Percentiles rank a stretch among this genome's conserved stretches.
phyloP scores from a whole-genome alignment of 2,888 invertebrate species.

The Brachypalpus laphriformis region DNA sequence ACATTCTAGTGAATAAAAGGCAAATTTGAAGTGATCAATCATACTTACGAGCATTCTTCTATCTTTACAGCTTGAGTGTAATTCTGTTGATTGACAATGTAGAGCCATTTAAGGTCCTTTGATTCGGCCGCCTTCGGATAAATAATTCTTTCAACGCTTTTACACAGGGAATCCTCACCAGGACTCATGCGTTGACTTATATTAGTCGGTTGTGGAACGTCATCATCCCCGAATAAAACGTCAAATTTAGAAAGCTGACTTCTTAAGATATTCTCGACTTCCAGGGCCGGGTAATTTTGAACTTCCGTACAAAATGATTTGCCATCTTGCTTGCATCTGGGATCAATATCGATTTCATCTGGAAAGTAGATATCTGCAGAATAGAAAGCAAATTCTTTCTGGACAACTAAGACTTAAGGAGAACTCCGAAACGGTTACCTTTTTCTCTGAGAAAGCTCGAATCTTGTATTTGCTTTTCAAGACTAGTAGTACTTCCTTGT shows the following conservation, averaged over 20 bases:
- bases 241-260: slow-evolving; percentile 76
- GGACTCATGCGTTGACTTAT: slow-evolving; percentile 83
- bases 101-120: slow-evolving; percentile 86
- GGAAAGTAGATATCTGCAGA: slow-evolving; percentile 74
- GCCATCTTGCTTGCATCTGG: slow-evolving; percentile 75
- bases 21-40: not conserved
- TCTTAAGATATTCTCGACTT: slow-evolving; percentile 78
- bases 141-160: slow-evolving; percentile 82
- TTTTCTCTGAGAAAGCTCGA: not conserved
- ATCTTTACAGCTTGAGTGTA: slow-evolving; percentile 89
- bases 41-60: slow-evolving; percentile 89
- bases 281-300: slow-evolving; percentile 82
- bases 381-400: not conserved
- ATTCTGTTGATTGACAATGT: slow-evolving; percentile 87
- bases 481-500: slow-evolving; percentile 6
- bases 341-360: slow-evolving; percentile 57
- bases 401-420: not conserved
- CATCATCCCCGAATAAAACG: slow-evolving; percentile 80
- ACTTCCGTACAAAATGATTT: slow-evolving; percentile 83
- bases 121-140: slow-evolving; percentile 86
- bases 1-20: no score
- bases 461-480: not conserved
- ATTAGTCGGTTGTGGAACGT: slow-evolving; percentile 81
- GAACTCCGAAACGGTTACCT: slow-evolving; percentile 1
- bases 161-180: slow-evolving; percentile 83